Conservation (phyloP, 2,888 invertebrate species). For the Rhyacophila evoluta region DNA sequence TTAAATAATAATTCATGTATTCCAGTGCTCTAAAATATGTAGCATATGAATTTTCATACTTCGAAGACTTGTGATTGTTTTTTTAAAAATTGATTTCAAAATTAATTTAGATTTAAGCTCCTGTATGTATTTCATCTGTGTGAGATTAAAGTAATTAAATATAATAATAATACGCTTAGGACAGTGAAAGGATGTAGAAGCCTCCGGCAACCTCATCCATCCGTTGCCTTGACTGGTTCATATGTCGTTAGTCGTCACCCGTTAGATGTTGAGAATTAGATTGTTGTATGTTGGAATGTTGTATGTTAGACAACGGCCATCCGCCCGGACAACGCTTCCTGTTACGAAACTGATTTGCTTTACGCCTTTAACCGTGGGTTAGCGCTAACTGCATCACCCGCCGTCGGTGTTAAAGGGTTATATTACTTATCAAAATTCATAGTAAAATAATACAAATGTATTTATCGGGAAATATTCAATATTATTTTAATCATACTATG, state of each 20-base stretch:
- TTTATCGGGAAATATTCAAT: too few species aligned
- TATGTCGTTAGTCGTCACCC: slow-evolving; percentile 29
- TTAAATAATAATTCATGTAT: too few species aligned
- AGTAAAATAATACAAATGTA: too few species aligned
- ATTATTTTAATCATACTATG: too few species aligned
- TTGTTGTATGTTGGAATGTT: slow-evolving; percentile 36
- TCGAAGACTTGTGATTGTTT: too few species aligned
- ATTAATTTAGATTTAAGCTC: too few species aligned
- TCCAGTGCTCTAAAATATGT: too few species aligned
- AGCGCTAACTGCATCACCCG: not conserved
- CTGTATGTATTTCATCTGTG: not conserved
- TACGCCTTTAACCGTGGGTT: slow-evolving; percentile 35
- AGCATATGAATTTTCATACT: too few species aligned
- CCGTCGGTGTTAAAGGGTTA: not conserved
- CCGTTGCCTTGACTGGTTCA: slow-evolving; percentile 5
- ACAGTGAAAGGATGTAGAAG: slow-evolving; percentile 27
- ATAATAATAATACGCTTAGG: not conserved
- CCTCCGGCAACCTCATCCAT: slow-evolving; percentile 34
- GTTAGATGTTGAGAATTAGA: slow-evolving; percentile 26
- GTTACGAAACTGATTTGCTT: slow-evolving; percentile 51
- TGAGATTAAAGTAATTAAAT: not conserved
- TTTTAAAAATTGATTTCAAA: too few species aligned
- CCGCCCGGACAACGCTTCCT: slow-evolving; percentile 45
- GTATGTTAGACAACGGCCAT: slow-evolving; percentile 44
- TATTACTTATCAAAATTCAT: not conserved